A percentile compares a stretch with the other conserved stretches of the same genome.
Evolutionary conservation across 2,797 vertebrate genomes (phyloP).

Genomic region (Loriculus beryllinus): DNA sequence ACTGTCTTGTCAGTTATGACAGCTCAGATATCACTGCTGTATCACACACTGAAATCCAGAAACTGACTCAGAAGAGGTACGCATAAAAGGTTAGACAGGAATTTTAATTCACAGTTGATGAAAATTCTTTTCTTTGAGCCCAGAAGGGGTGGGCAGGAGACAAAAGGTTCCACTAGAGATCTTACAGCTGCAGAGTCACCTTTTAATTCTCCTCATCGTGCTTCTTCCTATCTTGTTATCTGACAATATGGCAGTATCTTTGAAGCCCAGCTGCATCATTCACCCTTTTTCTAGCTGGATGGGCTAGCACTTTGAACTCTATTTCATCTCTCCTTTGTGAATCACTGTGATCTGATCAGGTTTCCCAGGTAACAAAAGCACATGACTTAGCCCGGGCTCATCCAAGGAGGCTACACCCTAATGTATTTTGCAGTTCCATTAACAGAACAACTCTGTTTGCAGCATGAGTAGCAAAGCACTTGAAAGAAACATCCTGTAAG

Average conservation of each 20-base stretch:
- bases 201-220: conserved; percentile 6
- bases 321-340: conserved; percentile 32
- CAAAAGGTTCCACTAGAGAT: conserved; percentile 18
- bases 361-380: conserved; percentile 12
- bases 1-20: background rate
- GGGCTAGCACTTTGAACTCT: conserved; percentile 22
- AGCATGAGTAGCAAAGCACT: background rate
- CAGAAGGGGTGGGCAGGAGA: conserved; percentile 27
- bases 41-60: background rate
- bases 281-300: background rate
- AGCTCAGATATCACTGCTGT: background rate
- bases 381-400: background rate
- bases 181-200: background rate
- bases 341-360: conserved; percentile 10
- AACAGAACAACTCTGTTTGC: background rate
- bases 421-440: background rate
- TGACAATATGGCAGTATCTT: background rate
- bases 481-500: background rate
- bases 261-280: conserved; percentile 48
- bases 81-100: conserved; percentile 7
- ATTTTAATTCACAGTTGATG: conserved; percentile 35
- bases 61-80: background rate
- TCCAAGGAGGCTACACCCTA: background rate
- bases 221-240: conserved; percentile 6
- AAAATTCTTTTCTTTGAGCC: conserved; percentile 22